Conservation (phyloP, 2,888 invertebrate species). For the Neria commutata region DNA sequence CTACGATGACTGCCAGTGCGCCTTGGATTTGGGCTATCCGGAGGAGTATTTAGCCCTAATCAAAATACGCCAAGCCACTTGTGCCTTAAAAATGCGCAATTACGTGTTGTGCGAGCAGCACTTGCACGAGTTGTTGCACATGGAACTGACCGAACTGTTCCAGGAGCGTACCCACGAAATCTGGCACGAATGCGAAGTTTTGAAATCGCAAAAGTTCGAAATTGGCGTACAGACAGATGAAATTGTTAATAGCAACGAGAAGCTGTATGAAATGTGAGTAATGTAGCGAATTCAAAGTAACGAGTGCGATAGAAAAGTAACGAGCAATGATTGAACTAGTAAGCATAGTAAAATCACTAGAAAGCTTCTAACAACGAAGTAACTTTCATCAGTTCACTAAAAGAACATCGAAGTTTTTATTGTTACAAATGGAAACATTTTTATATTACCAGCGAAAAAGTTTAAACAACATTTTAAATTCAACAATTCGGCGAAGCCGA, state of each 20-base stretch:
- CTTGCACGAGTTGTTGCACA: slow-evolving; percentile 44
- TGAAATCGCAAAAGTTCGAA: slow-evolving; percentile 43
- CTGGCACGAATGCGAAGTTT: slow-evolving; percentile 46
- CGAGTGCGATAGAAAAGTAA: no score
- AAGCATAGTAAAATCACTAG: no score
- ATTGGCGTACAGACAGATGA: slow-evolving; percentile 47
- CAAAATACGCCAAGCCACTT: slow-evolving; percentile 48
- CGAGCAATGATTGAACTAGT: no score
- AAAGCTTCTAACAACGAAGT: no score
- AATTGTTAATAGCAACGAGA: slow-evolving; percentile 33
- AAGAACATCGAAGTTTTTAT: no score
- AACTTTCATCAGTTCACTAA: no score
- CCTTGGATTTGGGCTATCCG: slow-evolving; percentile 44
- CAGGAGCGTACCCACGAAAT: slow-evolving; percentile 44
- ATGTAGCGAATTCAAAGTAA: not conserved
- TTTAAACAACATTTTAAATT: no score
- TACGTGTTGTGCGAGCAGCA: slow-evolving; percentile 45
- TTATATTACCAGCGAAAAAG: no score
- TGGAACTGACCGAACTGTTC: slow-evolving; percentile 45
- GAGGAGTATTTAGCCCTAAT: slow-evolving; percentile 44
- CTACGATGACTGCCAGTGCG: slow-evolving; percentile 45
- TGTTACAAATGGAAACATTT: no score
- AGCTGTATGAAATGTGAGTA: slow-evolving; percentile 45
- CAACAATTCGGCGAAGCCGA: no score
- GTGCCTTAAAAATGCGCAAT: slow-evolving; percentile 49